A percentile compares a stretch with the other conserved stretches of the same genome.
phyloP scores from a whole-genome alignment of 2,113 vertebrate species.

The Channa argus region DNA sequence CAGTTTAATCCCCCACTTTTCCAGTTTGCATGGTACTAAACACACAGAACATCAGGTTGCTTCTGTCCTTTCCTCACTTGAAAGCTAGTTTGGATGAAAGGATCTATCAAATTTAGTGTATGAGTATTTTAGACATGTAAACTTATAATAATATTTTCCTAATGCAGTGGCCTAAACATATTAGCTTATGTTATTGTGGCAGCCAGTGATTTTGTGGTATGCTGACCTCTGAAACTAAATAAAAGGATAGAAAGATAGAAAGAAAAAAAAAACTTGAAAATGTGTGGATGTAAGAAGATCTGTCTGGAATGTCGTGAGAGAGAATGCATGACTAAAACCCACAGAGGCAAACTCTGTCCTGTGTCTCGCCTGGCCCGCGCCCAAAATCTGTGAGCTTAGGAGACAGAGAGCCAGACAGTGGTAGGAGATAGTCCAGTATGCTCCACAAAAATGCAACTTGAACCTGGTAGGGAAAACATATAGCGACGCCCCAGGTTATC shows the following conservation, averaged over 20 bases:
- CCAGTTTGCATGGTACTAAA: no score
- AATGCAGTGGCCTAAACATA: background rate
- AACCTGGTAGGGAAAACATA: conserved; percentile 21
- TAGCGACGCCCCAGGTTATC: conserved; percentile 35
- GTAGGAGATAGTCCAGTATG: conserved; percentile 33
- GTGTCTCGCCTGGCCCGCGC: conserved; percentile 28
- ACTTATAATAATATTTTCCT: background rate
- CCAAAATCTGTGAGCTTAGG: conserved; percentile 43
- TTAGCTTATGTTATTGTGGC: conserved; percentile 1
- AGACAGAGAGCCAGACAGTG: conserved; percentile 54
- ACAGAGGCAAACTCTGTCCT: conserved; percentile 39
- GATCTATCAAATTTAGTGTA: no score
- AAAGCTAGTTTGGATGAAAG: no score
- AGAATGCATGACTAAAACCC: conserved; percentile 66
- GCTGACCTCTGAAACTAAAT: conserved; percentile 25
- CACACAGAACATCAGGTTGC: no score
- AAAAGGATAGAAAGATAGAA: conserved; percentile 10
- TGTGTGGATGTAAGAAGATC: conserved; percentile 65
- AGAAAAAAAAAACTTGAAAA: conserved; percentile 15
- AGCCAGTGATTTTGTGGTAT: conserved; percentile 28
- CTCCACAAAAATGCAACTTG: conserved; percentile 48
- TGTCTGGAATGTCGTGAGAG: conserved; percentile 69
- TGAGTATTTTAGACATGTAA: background rate
- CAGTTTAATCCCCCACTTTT: no score
- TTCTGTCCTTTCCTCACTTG: no score